These are phyloP conservation scores for Nyctibius grandis DNA, from an alignment of 2,797 vertebrate species.

Conservation along the genomic window DNA sequence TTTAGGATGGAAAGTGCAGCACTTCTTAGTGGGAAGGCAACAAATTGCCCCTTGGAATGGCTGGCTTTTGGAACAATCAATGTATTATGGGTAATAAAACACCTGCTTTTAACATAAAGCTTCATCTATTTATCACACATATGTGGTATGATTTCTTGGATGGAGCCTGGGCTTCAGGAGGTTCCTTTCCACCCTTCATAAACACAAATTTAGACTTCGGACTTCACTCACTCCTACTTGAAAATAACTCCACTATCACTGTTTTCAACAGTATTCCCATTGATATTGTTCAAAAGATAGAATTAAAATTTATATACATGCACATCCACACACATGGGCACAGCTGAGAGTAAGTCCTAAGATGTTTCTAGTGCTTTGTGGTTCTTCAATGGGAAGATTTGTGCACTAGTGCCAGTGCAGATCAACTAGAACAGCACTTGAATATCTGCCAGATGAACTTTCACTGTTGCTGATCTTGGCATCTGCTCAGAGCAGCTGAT, in stretches of 20 bases:
- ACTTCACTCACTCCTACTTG: background rate
- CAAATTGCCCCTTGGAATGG: background rate
- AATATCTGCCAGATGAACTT: background rate
- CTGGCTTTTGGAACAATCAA: background rate
- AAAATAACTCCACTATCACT: background rate
- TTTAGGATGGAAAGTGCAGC: background rate
- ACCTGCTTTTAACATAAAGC: background rate
- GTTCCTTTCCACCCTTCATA: background rate
- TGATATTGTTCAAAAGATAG: background rate
- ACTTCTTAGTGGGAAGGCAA: background rate
- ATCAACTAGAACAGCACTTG: background rate
- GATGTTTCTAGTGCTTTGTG: background rate
- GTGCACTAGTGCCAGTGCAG: background rate
- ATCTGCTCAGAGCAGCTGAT: background rate
- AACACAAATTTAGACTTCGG: background rate
- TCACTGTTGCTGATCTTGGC: background rate
- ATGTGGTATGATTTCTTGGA: background rate
- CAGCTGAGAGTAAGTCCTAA: background rate
- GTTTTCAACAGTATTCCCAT: background rate
- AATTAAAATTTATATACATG: background rate
- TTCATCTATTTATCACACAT: background rate
- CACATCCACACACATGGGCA: background rate
- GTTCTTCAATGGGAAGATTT: background rate
- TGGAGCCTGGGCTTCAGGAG: background rate
- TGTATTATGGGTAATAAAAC: background rate